Evolutionary conservation across 1,140 invertebrate species (phyloP).

Genomic region (Drosophila nikananu): DNA sequence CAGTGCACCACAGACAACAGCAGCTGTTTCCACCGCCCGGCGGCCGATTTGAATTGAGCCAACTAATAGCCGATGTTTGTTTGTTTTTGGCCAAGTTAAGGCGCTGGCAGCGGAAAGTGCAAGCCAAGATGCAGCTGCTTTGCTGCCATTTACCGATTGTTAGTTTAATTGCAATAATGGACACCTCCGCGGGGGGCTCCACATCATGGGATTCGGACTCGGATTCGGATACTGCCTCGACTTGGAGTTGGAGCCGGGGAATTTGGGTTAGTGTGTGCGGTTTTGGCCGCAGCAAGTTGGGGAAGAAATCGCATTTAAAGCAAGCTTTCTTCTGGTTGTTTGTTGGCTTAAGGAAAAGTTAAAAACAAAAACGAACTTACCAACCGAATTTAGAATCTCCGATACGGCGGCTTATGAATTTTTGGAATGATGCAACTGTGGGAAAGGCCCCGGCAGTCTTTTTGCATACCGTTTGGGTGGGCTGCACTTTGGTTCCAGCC

Average conservation of each 20-base stretch:
- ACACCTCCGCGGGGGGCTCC: conserved; percentile 26
- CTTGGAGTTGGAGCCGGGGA: conserved; percentile 21
- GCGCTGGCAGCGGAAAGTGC: conserved; percentile 63
- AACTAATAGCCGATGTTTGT: conserved; percentile 73
- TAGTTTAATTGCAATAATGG: conserved; percentile 61
- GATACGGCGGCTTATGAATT: background rate
- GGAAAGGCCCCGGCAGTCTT: conserved; percentile 26
- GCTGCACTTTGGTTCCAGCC: conserved; percentile 58
- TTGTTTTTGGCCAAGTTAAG: conserved; percentile 66
- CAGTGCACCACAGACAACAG: conserved; percentile 6
- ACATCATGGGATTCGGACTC: conserved; percentile 23
- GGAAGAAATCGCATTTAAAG: conserved; percentile 30
- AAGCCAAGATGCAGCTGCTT: conserved; percentile 66
- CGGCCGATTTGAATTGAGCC: conserved; percentile 58
- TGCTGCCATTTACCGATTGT: conserved; percentile 68
- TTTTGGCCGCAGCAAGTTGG: conserved; percentile 46
- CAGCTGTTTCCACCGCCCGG: conserved; percentile 54
- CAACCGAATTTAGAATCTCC: conserved; percentile 16
- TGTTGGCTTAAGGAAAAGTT: background rate
- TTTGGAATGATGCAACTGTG: conserved; percentile 43
- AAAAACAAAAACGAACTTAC: too few relatives aligned
- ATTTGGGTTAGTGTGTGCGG: conserved; percentile 72
- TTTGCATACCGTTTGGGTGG: conserved; percentile 42
- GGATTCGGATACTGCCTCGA: conserved; percentile 8
- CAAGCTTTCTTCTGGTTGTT: conserved; percentile 22